These are phyloP conservation scores for Zeuzera pyrina DNA, from an alignment of 2,888 invertebrate species.

Conservation along the genomic window DNA sequence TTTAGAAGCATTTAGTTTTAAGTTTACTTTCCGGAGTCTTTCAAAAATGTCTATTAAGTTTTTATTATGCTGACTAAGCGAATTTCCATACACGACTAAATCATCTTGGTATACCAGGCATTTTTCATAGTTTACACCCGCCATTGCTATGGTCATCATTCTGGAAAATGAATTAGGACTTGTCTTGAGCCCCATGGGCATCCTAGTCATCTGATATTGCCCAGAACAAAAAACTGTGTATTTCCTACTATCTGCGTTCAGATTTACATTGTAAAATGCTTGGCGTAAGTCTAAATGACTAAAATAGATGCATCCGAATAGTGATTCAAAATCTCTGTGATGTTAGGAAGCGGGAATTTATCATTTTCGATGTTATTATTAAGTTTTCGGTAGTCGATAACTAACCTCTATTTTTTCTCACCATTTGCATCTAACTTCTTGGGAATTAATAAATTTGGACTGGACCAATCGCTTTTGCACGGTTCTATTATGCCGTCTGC, in stretches of 20 bases:
- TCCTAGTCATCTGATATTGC: conserved; percentile 14
- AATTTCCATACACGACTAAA: too few relatives aligned
- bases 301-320: conserved; percentile 1
- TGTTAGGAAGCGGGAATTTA: neutral
- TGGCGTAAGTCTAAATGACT: conserved; percentile 1
- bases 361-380: neutral
- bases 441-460: conserved; percentile 1
- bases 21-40: too few relatives aligned
- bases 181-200: conserved; percentile 14
- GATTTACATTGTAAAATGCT: conserved; percentile 1
- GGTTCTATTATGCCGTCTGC: too few relatives aligned
- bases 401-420: conserved; percentile 1
- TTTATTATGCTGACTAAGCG: too few relatives aligned
- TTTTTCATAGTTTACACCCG: conserved; percentile 13
- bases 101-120: conserved; percentile 10
- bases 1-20: too few relatives aligned
- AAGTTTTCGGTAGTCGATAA: neutral
- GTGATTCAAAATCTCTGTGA: neutral
- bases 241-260: conserved; percentile 1
- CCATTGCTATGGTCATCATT: conserved; percentile 13
- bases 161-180: conserved; percentile 12
- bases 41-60: too few relatives aligned
- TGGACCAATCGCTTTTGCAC: too few relatives aligned
- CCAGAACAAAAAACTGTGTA: conserved; percentile 1
- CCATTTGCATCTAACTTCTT: neutral